Evolutionary conservation across 1,140 invertebrate species (phyloP), one percentile per base, ranked within the genome.

Genomic region (Hesperophylax magnus): DNA sequence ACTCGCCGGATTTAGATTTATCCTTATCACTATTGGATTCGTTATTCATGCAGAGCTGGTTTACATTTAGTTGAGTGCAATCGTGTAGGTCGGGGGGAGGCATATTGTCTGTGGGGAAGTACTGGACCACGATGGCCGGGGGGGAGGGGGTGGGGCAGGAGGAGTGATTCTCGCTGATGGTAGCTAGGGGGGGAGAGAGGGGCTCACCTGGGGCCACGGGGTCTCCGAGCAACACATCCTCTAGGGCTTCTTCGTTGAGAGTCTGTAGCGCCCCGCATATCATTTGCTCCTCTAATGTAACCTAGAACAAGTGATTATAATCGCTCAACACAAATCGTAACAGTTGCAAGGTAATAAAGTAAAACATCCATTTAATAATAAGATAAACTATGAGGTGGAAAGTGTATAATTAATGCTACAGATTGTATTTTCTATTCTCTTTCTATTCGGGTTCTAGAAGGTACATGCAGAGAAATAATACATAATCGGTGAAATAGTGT

Each of bases 221-320:
- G 82, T 92, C 91, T 82, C 90, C 90, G 83, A 89, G 90, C 75
- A 95, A 86, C 22, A 96, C 95, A 89, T 98, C 96, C 89, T 98
- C 96, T 87, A 94, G 93, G 0, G 96, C 96, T 88, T 97, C 96
- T 90, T 98, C 96, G 86, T 97, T 98, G 4, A 98, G 90, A 0
- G 96, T 97, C 88, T 97, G 96, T 47, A 98, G 88, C 0, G 96
- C 96, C 78, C 96, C 96, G 87, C 96, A 96, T 84, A 98, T 97
- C 95, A 97, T 97, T 88, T 97, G 96, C 86, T 98, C 96, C 89
- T 98, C 97, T 80, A 98, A 89, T 0, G 96, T 97, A 52, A 98
- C 96, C 97, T 97, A 84, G 14, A 79, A 79, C 34, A 77, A 47
- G 22, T n/a, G 8, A 27, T 54, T 52, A 22, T 72, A 27, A 47